A percentile compares a stretch with the other conserved stretches of the same genome.
These are phyloP conservation scores for Circaetus cinerascens DNA, from an alignment of 2,113 vertebrate species.

Conservation along the genomic window DNA sequence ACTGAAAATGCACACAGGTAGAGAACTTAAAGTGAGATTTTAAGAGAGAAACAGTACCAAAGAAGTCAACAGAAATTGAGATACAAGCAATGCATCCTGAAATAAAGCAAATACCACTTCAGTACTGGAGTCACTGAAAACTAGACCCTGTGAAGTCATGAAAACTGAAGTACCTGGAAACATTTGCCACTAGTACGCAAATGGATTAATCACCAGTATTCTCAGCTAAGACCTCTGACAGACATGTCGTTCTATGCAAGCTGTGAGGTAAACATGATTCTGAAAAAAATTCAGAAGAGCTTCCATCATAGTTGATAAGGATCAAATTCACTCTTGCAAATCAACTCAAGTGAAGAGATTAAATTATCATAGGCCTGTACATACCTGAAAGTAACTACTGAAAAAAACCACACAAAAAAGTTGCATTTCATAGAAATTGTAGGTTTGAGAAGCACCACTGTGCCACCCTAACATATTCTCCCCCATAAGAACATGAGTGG, in stretches of 20 bases:
- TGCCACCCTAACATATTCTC: background rate
- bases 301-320: background rate
- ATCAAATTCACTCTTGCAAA: background rate
- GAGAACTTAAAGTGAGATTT: background rate
- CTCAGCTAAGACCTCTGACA: background rate
- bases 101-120: background rate
- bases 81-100: background rate
- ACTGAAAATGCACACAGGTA: background rate
- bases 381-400: background rate
- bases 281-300: background rate
- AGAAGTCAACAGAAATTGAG: background rate
- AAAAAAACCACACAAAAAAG: background rate
- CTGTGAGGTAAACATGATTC: background rate
- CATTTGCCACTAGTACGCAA: background rate
- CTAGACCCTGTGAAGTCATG: background rate
- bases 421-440: background rate
- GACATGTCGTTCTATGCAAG: background rate
- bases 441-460: background rate
- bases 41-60: background rate
- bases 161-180: background rate
- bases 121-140: background rate
- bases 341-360: background rate
- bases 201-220: background rate
- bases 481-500: accelerated
- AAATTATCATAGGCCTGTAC: background rate